Percentiles rank a stretch among this genome's conserved stretches.
Evolutionary conservation across 2,113 vertebrate species (phyloP).

Genomic region (Donacobius atricapilla): DNA sequence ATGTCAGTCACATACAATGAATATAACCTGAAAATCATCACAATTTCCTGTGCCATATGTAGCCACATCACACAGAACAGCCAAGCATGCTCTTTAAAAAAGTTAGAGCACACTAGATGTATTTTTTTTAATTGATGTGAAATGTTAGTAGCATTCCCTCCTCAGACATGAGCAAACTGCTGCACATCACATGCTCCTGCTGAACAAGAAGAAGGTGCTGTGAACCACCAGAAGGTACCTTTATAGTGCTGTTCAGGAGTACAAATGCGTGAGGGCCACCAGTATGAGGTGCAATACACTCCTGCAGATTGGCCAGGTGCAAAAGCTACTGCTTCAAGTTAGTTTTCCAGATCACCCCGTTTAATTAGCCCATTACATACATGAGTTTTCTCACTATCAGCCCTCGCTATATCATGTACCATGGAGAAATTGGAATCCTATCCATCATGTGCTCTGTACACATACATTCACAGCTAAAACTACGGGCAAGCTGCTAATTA

Average conservation of each 20-base stretch:
- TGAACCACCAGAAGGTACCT: background rate
- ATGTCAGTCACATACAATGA: background rate
- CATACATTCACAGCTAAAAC: background rate
- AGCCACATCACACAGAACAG: background rate
- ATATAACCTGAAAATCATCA: background rate
- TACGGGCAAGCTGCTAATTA: background rate
- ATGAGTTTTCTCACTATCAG: background rate
- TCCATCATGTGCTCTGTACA: background rate
- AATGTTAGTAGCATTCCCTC: background rate
- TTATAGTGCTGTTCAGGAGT: rapidly evolving
- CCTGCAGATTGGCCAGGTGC: background rate
- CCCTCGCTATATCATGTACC: background rate
- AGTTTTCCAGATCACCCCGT: background rate
- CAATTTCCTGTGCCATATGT: background rate
- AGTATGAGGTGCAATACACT: background rate
- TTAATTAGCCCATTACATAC: background rate
- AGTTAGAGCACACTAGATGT: background rate
- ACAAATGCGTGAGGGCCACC: background rate
- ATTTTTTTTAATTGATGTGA: background rate
- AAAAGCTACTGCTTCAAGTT: background rate
- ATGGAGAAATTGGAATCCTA: background rate
- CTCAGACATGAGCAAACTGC: background rate
- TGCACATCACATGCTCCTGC: background rate
- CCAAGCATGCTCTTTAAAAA: background rate
- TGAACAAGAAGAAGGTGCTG: background rate